phyloP scores from a whole-genome alignment of 2,888 invertebrate species.

The Agrochola macilenta region DNA sequence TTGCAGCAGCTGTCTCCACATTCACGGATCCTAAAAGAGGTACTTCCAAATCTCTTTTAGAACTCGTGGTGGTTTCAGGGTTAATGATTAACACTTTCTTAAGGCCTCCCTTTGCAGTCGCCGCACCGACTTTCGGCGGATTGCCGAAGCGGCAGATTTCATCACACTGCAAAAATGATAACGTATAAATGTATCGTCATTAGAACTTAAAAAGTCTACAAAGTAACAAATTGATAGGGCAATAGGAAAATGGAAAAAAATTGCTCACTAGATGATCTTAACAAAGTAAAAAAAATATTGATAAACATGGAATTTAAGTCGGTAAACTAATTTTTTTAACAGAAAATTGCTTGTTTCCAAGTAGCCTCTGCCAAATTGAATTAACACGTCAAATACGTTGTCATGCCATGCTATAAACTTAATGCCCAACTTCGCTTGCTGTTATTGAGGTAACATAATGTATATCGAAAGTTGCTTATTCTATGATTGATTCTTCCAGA shows the following conservation, averaged over 20 bases:
- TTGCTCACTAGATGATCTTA: too few relatives aligned
- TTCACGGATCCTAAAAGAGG: too few relatives aligned
- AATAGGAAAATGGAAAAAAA: not conserved
- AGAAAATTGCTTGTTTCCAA: too few relatives aligned
- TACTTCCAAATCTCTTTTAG: rapidly evolving
- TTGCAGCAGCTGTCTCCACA: not conserved
- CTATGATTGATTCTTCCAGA: not conserved
- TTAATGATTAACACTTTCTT: conserved; percentile 77
- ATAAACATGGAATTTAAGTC: too few relatives aligned
- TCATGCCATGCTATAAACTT: not conserved
- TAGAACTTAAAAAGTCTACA: not conserved
- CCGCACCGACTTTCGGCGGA: not conserved
- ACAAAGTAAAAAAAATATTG: not conserved
- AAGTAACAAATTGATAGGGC: not conserved
- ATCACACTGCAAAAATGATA: conserved; percentile 75
- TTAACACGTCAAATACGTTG: not conserved
- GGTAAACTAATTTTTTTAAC: not conserved
- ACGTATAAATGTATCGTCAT: not conserved
- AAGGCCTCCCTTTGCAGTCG: rapidly evolving
- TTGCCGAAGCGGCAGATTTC: conserved; percentile 75
- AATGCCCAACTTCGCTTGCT: not conserved
- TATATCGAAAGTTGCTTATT: not conserved
- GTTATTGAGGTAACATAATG: not conserved
- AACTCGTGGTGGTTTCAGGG: conserved; percentile 38
- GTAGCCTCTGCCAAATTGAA: not conserved